A percentile compares a stretch with the other conserved stretches of the same genome.
Evolutionary conservation across 2,113 vertebrate species (phyloP).

Genomic region (Sisor rabdophorus): DNA sequence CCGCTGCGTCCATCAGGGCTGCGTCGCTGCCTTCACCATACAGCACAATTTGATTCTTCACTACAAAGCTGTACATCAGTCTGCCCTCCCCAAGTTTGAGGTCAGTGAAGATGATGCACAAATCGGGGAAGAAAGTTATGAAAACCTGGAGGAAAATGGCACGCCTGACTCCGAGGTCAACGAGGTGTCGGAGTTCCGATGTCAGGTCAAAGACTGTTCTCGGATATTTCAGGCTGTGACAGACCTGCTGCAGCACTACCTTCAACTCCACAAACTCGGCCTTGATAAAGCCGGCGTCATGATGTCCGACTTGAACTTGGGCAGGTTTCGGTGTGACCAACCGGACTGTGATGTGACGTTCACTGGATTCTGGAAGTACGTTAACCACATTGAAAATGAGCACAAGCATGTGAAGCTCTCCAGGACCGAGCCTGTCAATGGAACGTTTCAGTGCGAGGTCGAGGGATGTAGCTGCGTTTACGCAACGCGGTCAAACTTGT

Average conservation of each 20-base stretch:
- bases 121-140: slow-evolving; percentile 63
- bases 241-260: slow-evolving; percentile 86
- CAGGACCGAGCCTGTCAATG: slow-evolving; percentile 72
- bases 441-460: slow-evolving; percentile 84
- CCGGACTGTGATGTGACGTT: slow-evolving; percentile 79
- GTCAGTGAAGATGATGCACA: slow-evolving; percentile 78
- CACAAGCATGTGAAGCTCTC: slow-evolving; percentile 75
- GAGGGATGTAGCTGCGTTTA: slow-evolving; percentile 92
- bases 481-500: slow-evolving; percentile 88
- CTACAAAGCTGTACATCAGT: slow-evolving; percentile 91
- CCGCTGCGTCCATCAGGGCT: slow-evolving; percentile 90
- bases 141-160: slow-evolving; percentile 65
- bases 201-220: slow-evolving; percentile 90
- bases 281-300: slow-evolving; percentile 79
- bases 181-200: slow-evolving; percentile 82
- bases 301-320: slow-evolving; percentile 69
- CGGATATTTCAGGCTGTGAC: slow-evolving; percentile 87
- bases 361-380: slow-evolving; percentile 78
- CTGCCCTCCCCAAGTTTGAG: slow-evolving; percentile 79
- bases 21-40: slow-evolving; percentile 90
- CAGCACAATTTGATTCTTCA: slow-evolving; percentile 96
- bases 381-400: slow-evolving; percentile 79
- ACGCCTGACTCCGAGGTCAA: slow-evolving; percentile 58
- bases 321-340: slow-evolving; percentile 85
- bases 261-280: slow-evolving; percentile 86